phyloP scores from a whole-genome alignment of 2,797 vertebrate species.

The Gobionotothen gibberifrons region DNA sequence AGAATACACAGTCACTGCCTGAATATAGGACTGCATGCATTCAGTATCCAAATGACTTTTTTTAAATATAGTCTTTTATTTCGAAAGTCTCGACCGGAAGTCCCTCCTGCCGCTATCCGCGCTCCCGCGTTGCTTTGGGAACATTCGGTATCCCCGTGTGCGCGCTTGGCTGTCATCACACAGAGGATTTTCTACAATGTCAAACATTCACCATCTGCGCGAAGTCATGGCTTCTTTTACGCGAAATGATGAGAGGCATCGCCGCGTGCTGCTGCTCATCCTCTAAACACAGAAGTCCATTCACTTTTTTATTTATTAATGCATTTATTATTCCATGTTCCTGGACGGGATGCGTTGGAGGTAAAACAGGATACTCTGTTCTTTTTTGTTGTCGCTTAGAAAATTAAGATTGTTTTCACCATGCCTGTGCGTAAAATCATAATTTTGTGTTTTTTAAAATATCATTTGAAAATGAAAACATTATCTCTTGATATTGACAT shows the following conservation, averaged over 20 bases:
- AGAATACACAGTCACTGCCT: not conserved
- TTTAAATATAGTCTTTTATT: constrained; percentile 27
- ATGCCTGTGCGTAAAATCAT: not conserved
- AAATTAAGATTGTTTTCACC: not conserved
- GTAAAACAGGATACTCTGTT: constrained; percentile 51
- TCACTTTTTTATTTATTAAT: constrained; percentile 19
- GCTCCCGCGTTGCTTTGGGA: constrained; percentile 65
- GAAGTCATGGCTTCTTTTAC: constrained; percentile 67
- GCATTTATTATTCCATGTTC: constrained; percentile 13
- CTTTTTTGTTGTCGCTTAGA: not conserved
- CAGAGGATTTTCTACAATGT: constrained; percentile 77
- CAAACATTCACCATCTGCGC: constrained; percentile 61
- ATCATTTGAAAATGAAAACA: not conserved
- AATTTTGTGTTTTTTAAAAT: not conserved
- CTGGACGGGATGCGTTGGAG: constrained; percentile 58
- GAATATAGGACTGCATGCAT: not conserved
- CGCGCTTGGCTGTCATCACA: constrained; percentile 73
- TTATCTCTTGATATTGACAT: not conserved
- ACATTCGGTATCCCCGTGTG: constrained; percentile 44
- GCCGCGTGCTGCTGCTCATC: constrained; percentile 47
- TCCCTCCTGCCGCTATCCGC: constrained; percentile 27
- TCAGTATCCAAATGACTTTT: too few relatives aligned
- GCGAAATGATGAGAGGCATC: constrained; percentile 57
- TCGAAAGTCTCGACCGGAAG: constrained; percentile 45
- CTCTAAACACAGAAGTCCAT: constrained; percentile 28